Base-by-base conservation (phyloP, 1,140 invertebrate genomes). In the Platyscapa corneri region DNA sequence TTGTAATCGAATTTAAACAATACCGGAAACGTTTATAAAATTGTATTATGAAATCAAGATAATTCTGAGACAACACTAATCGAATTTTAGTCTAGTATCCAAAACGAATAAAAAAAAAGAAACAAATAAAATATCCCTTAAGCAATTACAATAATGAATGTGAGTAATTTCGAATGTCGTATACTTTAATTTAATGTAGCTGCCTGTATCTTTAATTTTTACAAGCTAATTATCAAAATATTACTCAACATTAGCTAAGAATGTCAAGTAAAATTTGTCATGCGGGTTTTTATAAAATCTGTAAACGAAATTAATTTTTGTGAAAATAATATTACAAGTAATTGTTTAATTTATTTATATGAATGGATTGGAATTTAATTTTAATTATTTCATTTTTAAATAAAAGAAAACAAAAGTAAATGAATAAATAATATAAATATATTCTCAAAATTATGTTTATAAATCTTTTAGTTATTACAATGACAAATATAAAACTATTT, bases 141-240 rank as follows among this genome's bases (percentile, higher is more conserved):
- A 77, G 42, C 82, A 72, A 82, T 80, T 82, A 85, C 37, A 82
- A 82, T 86, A 82, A 86, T 82, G 85, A 86, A 82, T 86, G 85
- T 86, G 82, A 74, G 85, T 34, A 37, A 80, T n/a, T 83, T 83
- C 81, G 74, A 79, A 18, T 67, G 81, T 86, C 81, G 85, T n/a
- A 39, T 18, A 37, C 78, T 65, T 76, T 56, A 23, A 53, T 76
- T n/a, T 56, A 75, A 56, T 56, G 53, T 82, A 67, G 27, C 3
- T 34, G 74, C 64, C n/a, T n/a, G 16, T 34, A 74, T n/a, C 18
- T 74, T 32, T 53, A 20, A 77, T 79, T 81, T 49, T 67, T 67
- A 39, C 27, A 72, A 82, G 20, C 3, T 32, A 72, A 23, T 82
- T 32, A 79, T 18, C 12, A 42, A 60, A 60, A 60, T 23, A 23